Evolutionary conservation across 1,140 invertebrate species (phyloP).

Genomic region (Pseudomyrmex dendroicus): DNA sequence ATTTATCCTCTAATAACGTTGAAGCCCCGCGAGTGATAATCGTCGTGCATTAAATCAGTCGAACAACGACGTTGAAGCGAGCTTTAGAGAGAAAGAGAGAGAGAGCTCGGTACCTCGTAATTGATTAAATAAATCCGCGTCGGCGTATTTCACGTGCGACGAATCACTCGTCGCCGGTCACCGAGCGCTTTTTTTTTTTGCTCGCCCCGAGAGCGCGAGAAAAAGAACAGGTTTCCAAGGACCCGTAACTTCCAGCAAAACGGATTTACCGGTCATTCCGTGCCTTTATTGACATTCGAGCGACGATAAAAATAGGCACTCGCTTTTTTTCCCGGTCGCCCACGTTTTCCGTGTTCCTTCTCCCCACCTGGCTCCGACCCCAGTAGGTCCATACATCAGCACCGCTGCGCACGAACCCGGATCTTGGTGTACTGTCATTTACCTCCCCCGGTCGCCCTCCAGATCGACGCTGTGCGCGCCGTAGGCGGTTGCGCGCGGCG

Average conservation of each 20-base stretch:
- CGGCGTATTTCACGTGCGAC: constrained; percentile 49
- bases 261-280: constrained; percentile 36
- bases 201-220: neutral
- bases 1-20: neutral
- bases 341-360: constrained; percentile 7
- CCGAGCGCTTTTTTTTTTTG: neutral
- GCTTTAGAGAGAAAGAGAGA: constrained; percentile 2
- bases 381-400: constrained; percentile 30
- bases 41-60: constrained; percentile 45
- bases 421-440: constrained; percentile 47
- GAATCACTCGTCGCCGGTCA: constrained; percentile 42
- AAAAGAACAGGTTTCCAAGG: constrained; percentile 31
- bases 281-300: constrained; percentile 54
- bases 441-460: constrained; percentile 12
- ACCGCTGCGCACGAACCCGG: neutral
- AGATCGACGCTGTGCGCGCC: constrained; percentile 38
- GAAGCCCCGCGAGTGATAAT: constrained; percentile 22
- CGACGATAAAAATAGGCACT: constrained; percentile 64
- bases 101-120: constrained; percentile 14
- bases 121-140: constrained; percentile 60
- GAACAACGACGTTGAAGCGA: constrained; percentile 21
- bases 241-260: constrained; percentile 44
- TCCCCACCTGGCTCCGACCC: neutral
- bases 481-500: constrained; percentile 40
- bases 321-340: neutral